Percentiles rank a stretch among this genome's conserved stretches.
phyloP scores from a whole-genome alignment of 1,140 invertebrate genomes.

The Bilobella aurantiaca region DNA sequence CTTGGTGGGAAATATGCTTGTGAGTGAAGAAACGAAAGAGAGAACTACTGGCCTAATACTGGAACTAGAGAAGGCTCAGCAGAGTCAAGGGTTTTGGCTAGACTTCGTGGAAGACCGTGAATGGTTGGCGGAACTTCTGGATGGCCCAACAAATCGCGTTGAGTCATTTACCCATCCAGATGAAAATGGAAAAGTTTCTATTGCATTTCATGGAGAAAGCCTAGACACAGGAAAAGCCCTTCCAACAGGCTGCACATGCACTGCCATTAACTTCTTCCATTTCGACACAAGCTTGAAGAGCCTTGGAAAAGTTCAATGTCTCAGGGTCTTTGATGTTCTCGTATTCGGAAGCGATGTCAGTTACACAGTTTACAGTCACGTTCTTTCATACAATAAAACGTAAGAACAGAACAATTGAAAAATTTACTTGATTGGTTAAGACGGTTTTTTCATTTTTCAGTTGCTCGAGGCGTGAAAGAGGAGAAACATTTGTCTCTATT shows the following conservation, averaged over 20 bases:
- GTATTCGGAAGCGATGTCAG: background rate
- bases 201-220: constrained; percentile 1
- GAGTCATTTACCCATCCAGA: background rate
- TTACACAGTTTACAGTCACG: background rate
- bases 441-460: background rate
- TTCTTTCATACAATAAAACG: constrained; percentile 15
- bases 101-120: too few species aligned
- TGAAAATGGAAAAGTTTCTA: background rate
- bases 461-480: background rate
- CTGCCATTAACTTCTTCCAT: background rate
- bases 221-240: background rate
- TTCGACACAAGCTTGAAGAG: background rate
- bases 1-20: too few species aligned
- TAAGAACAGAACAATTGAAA: background rate
- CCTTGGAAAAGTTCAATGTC: background rate
- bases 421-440: background rate
- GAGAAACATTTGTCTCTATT: background rate
- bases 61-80: too few species aligned
- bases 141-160: background rate
- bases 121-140: background rate
- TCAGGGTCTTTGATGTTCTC: background rate
- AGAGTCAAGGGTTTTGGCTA: too few species aligned
- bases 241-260: constrained; percentile 2
- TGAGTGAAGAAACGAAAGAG: too few species aligned
- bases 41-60: too few species aligned